A percentile compares a stretch with the other conserved stretches of the same genome.
phyloP scores from a whole-genome alignment of 2,113 vertebrate genomes.

The Nannobrachium achirus region DNA sequence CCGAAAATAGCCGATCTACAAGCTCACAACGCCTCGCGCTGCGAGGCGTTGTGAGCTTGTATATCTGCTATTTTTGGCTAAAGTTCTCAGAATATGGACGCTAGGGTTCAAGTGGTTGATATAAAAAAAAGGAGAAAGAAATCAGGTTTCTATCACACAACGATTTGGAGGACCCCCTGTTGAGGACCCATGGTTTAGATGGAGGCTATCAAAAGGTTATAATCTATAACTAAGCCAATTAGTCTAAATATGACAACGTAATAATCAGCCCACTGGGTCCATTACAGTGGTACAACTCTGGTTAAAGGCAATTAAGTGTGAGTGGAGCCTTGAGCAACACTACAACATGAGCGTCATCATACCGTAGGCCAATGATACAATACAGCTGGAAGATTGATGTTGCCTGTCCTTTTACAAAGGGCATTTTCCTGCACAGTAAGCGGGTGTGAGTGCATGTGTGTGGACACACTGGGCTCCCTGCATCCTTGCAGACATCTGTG shows the following conservation, averaged over 20 bases:
- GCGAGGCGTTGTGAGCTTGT: too few relatives aligned
- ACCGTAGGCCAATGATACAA: conserved; percentile 35
- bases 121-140: too few relatives aligned
- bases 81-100: too few relatives aligned
- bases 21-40: too few relatives aligned
- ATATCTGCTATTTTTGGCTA: too few relatives aligned
- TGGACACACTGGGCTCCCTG: conserved; percentile 62
- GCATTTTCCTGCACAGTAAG: conserved; percentile 79
- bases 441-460: conserved; percentile 60
- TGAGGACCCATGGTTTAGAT: too few relatives aligned
- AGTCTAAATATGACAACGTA: conserved; percentile 11
- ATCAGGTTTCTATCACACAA: too few relatives aligned
- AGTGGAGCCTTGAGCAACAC: conserved; percentile 30
- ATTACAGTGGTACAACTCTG: background rate
- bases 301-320: conserved; percentile 44
- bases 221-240: conserved; percentile 1
- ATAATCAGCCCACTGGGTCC: conserved; percentile 24
- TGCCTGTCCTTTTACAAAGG: conserved; percentile 76
- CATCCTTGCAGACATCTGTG: conserved; percentile 69
- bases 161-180: too few relatives aligned
- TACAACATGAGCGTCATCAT: conserved; percentile 63
- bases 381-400: conserved; percentile 66
- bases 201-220: conserved; percentile 3
- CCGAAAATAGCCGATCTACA: too few relatives aligned
- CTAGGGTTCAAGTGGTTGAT: too few relatives aligned